Conservation (phyloP, 1,140 invertebrate species). For the Drosophila auraria region DNA sequence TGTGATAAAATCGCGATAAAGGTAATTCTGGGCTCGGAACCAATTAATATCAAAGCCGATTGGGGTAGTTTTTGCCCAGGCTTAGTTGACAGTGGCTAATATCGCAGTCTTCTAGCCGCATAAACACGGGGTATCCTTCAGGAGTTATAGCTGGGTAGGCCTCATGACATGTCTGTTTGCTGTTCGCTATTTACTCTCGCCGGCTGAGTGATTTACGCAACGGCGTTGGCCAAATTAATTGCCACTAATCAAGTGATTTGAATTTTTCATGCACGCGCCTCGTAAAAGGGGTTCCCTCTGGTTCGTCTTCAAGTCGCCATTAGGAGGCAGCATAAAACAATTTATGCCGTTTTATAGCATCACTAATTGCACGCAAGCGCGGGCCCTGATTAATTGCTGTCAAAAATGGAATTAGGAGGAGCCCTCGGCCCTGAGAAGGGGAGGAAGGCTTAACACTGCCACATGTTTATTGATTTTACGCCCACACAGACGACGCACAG, state of each 20-base stretch:
- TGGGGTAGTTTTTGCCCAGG: slow-evolving; percentile 1
- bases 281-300: slow-evolving; percentile 49
- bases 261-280: slow-evolving; percentile 69
- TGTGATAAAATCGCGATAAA: slow-evolving; percentile 36
- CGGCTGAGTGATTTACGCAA: slow-evolving; percentile 56
- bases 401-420: slow-evolving; percentile 46
- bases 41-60: slow-evolving; percentile 16
- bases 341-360: slow-evolving; percentile 62
- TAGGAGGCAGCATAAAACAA: slow-evolving; percentile 57
- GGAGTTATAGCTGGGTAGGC: not conserved
- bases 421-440: not conserved
- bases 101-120: slow-evolving; percentile 8
- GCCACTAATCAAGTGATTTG: slow-evolving; percentile 78
- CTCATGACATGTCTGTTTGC: slow-evolving; percentile 20
- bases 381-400: slow-evolving; percentile 58
- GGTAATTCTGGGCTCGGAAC: slow-evolving; percentile 9
- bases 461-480: slow-evolving; percentile 66
- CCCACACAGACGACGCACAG: slow-evolving; percentile 10
- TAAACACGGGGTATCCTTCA: slow-evolving; percentile 6
- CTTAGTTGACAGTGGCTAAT: not conserved
- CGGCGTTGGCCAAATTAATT: slow-evolving; percentile 65
- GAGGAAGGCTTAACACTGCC: not conserved
- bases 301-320: slow-evolving; percentile 18
- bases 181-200: slow-evolving; percentile 3
- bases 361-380: slow-evolving; percentile 70